Conservation (phyloP, 2,888 invertebrate species). For the Drosophila putrida region DNA sequence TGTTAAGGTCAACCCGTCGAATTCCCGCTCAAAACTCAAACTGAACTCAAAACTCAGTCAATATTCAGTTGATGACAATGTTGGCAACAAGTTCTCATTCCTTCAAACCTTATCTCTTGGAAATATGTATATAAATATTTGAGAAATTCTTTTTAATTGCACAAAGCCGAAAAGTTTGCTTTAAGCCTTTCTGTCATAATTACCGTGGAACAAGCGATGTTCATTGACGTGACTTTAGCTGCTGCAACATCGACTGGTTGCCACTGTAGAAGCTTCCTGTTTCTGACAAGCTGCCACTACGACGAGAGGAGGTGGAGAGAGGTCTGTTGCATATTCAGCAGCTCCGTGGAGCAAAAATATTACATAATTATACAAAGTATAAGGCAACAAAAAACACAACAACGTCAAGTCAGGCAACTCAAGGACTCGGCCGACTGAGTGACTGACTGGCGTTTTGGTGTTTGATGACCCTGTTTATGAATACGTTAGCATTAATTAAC, state of each 20-base stretch:
- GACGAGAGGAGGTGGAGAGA: slow-evolving; percentile 1
- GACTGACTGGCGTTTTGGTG: slow-evolving; percentile 63
- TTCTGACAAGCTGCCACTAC: slow-evolving; percentile 45
- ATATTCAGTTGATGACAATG: slow-evolving; percentile 37
- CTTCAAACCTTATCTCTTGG: slow-evolving; percentile 37
- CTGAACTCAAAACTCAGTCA: slow-evolving; percentile 14
- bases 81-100: slow-evolving; percentile 26
- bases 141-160: slow-evolving; percentile 76
- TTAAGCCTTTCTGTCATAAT: slow-evolving; percentile 67
- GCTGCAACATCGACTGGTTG: slow-evolving; percentile 47
- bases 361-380: slow-evolving; percentile 75
- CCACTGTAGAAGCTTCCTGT: slow-evolving; percentile 50
- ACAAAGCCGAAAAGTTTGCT: slow-evolving; percentile 67
- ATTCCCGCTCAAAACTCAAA: slow-evolving; percentile 6
- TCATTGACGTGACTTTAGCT: slow-evolving; percentile 29
- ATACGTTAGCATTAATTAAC: slow-evolving; percentile 84
- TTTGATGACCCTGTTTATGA: slow-evolving; percentile 82
- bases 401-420: slow-evolving; percentile 20
- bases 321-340: slow-evolving; percentile 71
- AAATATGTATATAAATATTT: slow-evolving; percentile 71
- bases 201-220: slow-evolving; percentile 42
- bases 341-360: slow-evolving; percentile 64
- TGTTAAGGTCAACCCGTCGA: slow-evolving; percentile 36
- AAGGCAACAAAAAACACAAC: slow-evolving; percentile 12
- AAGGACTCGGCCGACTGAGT: slow-evolving; percentile 27